phyloP scores from a whole-genome alignment of 2,797 vertebrate species.

The Cygnus olor region DNA sequence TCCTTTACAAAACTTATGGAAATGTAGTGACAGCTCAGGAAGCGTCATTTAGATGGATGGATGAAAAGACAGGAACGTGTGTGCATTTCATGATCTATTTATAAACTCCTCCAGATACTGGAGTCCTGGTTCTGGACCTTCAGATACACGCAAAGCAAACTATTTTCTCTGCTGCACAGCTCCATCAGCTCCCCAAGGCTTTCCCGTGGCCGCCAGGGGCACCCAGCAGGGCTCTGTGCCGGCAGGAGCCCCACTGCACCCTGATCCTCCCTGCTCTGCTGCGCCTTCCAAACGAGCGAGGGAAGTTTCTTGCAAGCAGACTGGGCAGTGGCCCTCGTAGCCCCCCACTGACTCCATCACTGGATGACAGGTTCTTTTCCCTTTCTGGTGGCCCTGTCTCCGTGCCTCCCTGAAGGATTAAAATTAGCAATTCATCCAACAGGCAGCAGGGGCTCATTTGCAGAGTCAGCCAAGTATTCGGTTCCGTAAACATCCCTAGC shows the following conservation, averaged over 20 bases:
- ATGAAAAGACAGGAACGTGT: not conserved
- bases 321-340: not conserved
- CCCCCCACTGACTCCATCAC: fast-evolving
- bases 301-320: not conserved
- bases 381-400: not conserved
- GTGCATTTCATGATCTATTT: not conserved
- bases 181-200: no score
- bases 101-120: not conserved
- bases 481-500: not conserved
- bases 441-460: not conserved
- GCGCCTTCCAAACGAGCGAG: not conserved
- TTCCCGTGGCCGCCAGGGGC: not conserved
- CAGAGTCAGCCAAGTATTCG: not conserved
- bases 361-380: not conserved
- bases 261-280: not conserved
- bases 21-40: no score
- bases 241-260: no score
- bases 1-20: not conserved
- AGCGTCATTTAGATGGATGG: not conserved
- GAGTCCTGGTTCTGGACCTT: not conserved
- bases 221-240: no score
- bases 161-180: not conserved
- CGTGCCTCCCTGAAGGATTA: not conserved
- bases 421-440: not conserved
- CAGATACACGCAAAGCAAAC: fast-evolving